A percentile compares a stretch with the other conserved stretches of the same genome.
Conservation (phyloP, 2,797 vertebrate genomes). For the Propithecus deckenii region DNA sequence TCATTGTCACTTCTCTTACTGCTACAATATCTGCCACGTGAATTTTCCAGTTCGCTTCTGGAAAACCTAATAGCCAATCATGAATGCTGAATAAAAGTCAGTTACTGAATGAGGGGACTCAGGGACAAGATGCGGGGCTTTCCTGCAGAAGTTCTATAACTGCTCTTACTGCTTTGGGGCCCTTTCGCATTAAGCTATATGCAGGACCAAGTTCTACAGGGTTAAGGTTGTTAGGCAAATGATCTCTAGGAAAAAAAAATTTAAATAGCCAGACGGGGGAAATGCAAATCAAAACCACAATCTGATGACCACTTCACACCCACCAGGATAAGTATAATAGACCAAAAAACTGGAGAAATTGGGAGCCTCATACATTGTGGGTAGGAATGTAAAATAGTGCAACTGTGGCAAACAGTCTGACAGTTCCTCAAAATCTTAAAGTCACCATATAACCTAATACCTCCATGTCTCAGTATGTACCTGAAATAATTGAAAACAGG, state of each 20-base stretch:
- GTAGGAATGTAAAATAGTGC: not conserved
- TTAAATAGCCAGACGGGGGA: not conserved
- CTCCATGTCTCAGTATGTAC: not conserved
- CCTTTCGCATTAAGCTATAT: not conserved
- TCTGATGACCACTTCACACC: not conserved
- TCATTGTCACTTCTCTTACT: not conserved
- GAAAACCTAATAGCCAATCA: not conserved
- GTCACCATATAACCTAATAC: not conserved
- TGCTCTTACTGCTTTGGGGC: not conserved
- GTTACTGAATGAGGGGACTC: not conserved
- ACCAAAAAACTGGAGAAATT: not conserved
- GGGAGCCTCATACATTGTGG: not conserved
- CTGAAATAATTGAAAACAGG: not conserved
- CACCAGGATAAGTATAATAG: not conserved
- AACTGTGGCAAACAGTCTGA: not conserved
- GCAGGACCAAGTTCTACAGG: not conserved
- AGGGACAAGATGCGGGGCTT: not conserved
- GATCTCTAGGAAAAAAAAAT: not conserved
- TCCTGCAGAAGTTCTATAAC: not conserved
- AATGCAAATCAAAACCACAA: constrained; percentile 23
- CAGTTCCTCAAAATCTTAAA: not conserved
- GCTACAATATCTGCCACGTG: not conserved
- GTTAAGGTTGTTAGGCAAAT: constrained; percentile 34
- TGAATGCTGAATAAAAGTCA: constrained; percentile 8
- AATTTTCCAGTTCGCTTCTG: not conserved